Evolutionary conservation across 2,888 invertebrate genomes (phyloP).

Genomic region (Drosophila rellima): DNA sequence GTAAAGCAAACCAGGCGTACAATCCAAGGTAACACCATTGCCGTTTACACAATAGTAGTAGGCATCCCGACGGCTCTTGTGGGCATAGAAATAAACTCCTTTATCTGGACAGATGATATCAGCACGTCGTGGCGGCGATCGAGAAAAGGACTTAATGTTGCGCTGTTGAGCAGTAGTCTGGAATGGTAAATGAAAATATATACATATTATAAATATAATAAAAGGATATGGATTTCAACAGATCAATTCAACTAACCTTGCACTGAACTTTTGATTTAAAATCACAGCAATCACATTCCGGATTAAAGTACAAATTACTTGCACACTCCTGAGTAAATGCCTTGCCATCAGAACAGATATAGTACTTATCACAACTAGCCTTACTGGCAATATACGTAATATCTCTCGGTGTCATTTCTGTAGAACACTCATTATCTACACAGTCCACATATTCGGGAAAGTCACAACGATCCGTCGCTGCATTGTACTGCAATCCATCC

Average conservation of each 20-base stretch:
- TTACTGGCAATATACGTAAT: slow-evolving; percentile 75
- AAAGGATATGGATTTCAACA: not conserved
- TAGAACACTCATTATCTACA: slow-evolving; percentile 76
- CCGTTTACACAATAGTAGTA: slow-evolving; percentile 84
- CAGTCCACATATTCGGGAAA: slow-evolving; percentile 82
- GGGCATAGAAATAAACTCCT: slow-evolving; percentile 76
- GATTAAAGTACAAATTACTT: slow-evolving; percentile 71
- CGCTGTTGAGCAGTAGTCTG: slow-evolving; percentile 67
- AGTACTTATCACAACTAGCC: slow-evolving; percentile 76
- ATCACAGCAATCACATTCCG: slow-evolving; percentile 71
- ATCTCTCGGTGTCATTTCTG: slow-evolving; percentile 58
- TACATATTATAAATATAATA: too few relatives aligned
- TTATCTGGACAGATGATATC: slow-evolving; percentile 77
- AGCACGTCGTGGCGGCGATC: slow-evolving; percentile 79
- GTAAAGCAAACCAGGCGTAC: slow-evolving; percentile 82
- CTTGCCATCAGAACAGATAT: slow-evolving; percentile 79
- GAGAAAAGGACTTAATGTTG: slow-evolving; percentile 75
- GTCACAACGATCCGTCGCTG: slow-evolving; percentile 82
- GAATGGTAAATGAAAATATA: not conserved
- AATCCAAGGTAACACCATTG: slow-evolving; percentile 80
- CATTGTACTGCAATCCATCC: slow-evolving; percentile 83
- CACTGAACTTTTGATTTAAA: slow-evolving; percentile 65
- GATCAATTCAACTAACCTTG: slow-evolving; percentile 56
- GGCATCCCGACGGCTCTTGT: slow-evolving; percentile 62
- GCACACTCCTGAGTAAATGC: slow-evolving; percentile 71